Conservation (phyloP, 2,888 invertebrate species). For the Drosophila buzzatii region DNA sequence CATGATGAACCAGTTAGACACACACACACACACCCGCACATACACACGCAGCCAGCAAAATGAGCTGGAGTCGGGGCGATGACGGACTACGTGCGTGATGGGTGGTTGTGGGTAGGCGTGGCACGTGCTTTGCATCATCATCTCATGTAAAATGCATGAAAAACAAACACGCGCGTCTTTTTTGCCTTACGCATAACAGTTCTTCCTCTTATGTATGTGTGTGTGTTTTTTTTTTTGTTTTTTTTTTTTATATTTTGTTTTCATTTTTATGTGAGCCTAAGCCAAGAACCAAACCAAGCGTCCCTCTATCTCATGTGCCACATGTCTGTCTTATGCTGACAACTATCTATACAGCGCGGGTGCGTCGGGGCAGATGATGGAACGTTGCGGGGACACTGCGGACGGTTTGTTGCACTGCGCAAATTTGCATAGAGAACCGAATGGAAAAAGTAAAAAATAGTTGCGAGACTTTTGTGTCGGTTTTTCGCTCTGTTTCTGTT, state of each 20-base stretch:
- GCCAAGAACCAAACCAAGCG: background rate
- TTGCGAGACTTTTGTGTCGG: constrained; percentile 34
- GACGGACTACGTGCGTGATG: constrained; percentile 7
- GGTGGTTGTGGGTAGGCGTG: constrained; percentile 18
- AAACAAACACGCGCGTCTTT: constrained; percentile 66
- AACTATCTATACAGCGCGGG: constrained; percentile 50
- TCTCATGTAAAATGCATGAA: constrained; percentile 68
- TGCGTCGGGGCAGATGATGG: background rate
- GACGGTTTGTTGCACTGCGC: constrained; percentile 50
- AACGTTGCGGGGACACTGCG: background rate
- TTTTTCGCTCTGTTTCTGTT: background rate
- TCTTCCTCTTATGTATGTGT: constrained; percentile 5
- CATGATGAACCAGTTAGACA: constrained; percentile 76
- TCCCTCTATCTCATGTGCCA: background rate
- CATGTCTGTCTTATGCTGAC: constrained; percentile 50
- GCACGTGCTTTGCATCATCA: constrained; percentile 29
- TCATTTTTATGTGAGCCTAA: constrained; percentile 8
- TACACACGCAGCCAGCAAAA: background rate
- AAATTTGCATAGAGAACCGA: constrained; percentile 58
- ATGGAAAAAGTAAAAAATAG: constrained; percentile 31
- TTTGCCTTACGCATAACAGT: constrained; percentile 63
- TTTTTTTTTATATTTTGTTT: background rate
- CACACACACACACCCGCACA: constrained; percentile 1
- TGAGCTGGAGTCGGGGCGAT: background rate
- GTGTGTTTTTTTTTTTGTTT: background rate